Evolutionary conservation across 2,113 vertebrate species (phyloP).

Genomic region (Crotalus helleri): DNA sequence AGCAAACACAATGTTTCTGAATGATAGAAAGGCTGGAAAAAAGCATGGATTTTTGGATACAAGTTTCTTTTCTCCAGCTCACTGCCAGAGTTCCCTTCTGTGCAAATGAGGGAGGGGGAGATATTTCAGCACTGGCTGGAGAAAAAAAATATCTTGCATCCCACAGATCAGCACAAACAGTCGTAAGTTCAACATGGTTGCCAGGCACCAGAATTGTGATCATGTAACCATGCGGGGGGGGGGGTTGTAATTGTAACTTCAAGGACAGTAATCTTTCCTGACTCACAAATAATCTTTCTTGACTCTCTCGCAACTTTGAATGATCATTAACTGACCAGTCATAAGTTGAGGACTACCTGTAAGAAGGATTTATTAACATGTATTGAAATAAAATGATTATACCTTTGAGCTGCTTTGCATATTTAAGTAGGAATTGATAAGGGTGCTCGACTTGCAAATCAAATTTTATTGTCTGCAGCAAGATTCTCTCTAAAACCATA

Average conservation of each 20-base stretch:
- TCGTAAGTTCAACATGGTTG: not conserved
- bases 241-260: not conserved
- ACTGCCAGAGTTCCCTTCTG: not conserved
- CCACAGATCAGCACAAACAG: not conserved
- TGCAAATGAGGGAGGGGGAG: not conserved
- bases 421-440: constrained; percentile 95
- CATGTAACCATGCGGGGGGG: not conserved
- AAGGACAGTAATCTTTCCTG: not conserved
- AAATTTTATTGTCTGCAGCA: constrained; percentile 98
- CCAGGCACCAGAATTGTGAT: not conserved
- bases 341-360: not conserved
- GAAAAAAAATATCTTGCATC: not conserved
- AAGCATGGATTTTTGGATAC: not conserved
- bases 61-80: not conserved
- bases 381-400: constrained; percentile 15
- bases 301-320: not conserved
- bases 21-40: not conserved
- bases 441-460: constrained; percentile 98
- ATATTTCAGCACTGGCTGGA: not conserved
- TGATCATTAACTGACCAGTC: not conserved
- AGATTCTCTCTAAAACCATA: constrained; percentile 96
- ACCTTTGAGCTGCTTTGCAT: constrained; percentile 99
- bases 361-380: not conserved
- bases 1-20: not conserved
- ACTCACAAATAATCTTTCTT: not conserved